A percentile compares a stretch with the other conserved stretches of the same genome.
These are phyloP conservation scores for Phylloscopus whistleri DNA, from an alignment of 2,113 vertebrate genomes.

Conservation along the genomic window DNA sequence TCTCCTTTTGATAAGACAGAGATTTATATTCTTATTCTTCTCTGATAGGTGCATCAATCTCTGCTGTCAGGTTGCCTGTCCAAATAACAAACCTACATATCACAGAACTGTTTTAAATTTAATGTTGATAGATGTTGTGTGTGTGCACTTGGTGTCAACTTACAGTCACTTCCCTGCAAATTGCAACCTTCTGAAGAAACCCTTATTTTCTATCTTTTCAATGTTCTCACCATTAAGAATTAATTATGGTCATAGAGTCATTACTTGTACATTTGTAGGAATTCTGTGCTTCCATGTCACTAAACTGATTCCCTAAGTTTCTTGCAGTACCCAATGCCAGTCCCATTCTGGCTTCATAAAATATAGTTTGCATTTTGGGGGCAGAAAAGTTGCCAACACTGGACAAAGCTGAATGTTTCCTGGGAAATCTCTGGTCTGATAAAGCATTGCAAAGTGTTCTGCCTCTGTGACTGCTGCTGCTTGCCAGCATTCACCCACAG, in stretches of 20 bases:
- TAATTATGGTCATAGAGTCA: neutral
- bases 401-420: neutral
- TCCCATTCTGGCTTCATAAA: neutral
- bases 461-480: neutral
- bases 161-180: slow-evolving; percentile 18
- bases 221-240: neutral
- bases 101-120: slow-evolving; percentile 63
- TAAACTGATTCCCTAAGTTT: neutral
- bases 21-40: slow-evolving; percentile 71
- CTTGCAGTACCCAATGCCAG: neutral
- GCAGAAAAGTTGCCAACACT: neutral
- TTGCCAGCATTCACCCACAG: neutral
- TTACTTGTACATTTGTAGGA: neutral
- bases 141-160: slow-evolving; percentile 38
- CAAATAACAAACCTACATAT: slow-evolving; percentile 55
- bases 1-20: slow-evolving; percentile 61
- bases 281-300: neutral
- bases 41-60: slow-evolving; percentile 62
- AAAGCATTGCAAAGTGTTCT: neutral
- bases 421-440: neutral
- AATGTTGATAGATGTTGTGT: slow-evolving; percentile 69
- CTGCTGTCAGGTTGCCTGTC: slow-evolving; percentile 54
- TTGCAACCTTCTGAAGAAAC: neutral
- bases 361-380: neutral
- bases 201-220: neutral